Evolutionary conservation across 2,888 invertebrate species (phyloP).

Genomic region (Mythimna vitellina): DNA sequence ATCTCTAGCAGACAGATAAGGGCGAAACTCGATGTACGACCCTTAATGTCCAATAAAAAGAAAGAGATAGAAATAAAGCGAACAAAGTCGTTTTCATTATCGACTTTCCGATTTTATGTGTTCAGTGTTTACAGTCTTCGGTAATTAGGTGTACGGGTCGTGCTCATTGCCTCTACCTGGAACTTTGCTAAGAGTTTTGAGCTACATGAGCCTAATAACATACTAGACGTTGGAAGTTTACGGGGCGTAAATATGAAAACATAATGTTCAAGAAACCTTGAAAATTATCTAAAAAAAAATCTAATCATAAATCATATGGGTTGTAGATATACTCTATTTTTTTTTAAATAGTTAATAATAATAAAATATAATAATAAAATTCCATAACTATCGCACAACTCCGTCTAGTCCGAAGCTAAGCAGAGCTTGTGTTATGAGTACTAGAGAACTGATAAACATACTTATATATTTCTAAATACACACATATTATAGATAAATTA

Average conservation of each 20-base stretch:
- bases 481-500: too few relatives aligned
- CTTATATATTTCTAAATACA: too few relatives aligned
- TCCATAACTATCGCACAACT: too few relatives aligned
- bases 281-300: background rate
- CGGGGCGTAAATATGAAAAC: background rate
- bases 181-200: constrained; percentile 19
- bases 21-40: constrained; percentile 70
- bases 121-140: constrained; percentile 41
- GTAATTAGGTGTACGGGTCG: constrained; percentile 43
- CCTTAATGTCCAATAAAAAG: constrained; percentile 77
- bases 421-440: too few relatives aligned
- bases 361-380: too few relatives aligned
- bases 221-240: background rate
- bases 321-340: background rate
- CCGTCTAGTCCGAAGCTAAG: too few relatives aligned
- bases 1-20: constrained; percentile 78
- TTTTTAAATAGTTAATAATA: background rate
- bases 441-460: too few relatives aligned
- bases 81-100: constrained; percentile 66
- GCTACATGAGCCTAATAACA: background rate
- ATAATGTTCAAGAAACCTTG: background rate
- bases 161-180: constrained; percentile 11
- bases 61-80: constrained; percentile 70
- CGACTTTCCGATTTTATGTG: constrained; percentile 57
- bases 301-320: background rate